Percentiles rank a stretch among this genome's conserved stretches.
These are phyloP conservation scores for Passer montanus DNA, from an alignment of 2,113 vertebrate genomes.

Conservation along the genomic window DNA sequence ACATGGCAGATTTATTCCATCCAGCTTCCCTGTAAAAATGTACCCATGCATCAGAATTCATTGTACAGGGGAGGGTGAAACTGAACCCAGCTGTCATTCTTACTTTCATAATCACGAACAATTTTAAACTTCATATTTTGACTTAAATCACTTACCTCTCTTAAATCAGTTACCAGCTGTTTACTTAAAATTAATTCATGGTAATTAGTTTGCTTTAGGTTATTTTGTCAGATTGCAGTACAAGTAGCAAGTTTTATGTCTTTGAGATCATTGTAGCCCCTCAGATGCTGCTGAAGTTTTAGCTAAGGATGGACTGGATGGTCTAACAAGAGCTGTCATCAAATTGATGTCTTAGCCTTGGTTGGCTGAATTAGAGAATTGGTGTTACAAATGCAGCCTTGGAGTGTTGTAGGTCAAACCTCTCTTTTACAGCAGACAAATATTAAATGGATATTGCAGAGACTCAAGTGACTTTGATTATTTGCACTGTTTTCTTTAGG, in stretches of 20 bases:
- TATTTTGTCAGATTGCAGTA: neutral
- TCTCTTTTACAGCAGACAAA: neutral
- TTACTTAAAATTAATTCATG: neutral
- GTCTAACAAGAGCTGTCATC: neutral
- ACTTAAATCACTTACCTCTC: neutral
- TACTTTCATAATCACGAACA: neutral
- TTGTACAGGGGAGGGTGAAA: neutral
- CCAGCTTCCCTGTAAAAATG: neutral
- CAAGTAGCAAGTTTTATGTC: neutral
- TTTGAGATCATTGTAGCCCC: neutral
- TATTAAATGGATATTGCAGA: neutral
- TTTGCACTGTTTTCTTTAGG: conserved; percentile 74
- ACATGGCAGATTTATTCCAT: neutral
- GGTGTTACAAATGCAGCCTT: neutral
- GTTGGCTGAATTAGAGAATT: neutral
- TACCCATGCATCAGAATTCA: neutral
- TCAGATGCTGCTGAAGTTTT: neutral
- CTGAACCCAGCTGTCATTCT: neutral
- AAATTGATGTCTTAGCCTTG: neutral
- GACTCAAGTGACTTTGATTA: conserved; percentile 11
- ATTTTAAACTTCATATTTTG: neutral
- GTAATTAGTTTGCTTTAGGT: neutral
- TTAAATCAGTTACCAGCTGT: neutral
- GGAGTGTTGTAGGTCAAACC: neutral
- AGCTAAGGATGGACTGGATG: neutral